Evolutionary conservation across 2,888 invertebrate species (phyloP), one percentile per base, ranked within the genome.

Genomic region (Coleophora deauratella): DNA sequence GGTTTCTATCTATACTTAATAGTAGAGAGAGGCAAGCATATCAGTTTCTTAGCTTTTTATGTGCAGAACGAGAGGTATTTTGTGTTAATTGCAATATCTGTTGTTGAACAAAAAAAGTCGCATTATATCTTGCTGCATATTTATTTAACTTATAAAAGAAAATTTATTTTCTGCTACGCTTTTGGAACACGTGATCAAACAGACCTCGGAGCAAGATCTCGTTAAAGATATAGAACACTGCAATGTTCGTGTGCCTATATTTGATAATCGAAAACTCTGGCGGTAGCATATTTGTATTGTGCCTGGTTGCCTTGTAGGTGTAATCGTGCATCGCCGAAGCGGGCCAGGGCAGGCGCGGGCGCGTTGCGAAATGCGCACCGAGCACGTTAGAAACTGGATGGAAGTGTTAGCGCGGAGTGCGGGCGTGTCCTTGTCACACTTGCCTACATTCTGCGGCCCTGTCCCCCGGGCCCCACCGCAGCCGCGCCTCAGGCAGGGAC

Each of bases 401-500:
- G 84, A 80, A 82, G 79, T 81, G 77, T 75, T 81, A 73, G 76
- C 73, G 71, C 75, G 70, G 70, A 73, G 82, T 82, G 80, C 84
- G 79, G 80, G 84, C 78, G 80, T 82, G 84, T 82, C 84, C 84
- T 85, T 85, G 84, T 84, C 84, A 84, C 82, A 82, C 72, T 85
- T 85, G 84, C 84, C 84, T 82, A 84, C 84, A 85, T 85, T 84
- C 79, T 76, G 72, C 66, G 70, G 71, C 59, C 72, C 71, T 66
- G 74, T 68, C 73, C 50, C 71, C 62, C 55, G 61, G 3, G 47
- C 51, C 44, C 63, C 55, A 66, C 62, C 66, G 62, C 56, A 58
- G 52, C 62, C 64, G 55, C 60, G 53, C 66, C 70, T 60, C 64
- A 59, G 66, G 66, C 65, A 71, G 71, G 68, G 73, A 75, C 72